Evolutionary conservation across 2,113 vertebrate species (phyloP).

Genomic region (Cinclus mexicanus): DNA sequence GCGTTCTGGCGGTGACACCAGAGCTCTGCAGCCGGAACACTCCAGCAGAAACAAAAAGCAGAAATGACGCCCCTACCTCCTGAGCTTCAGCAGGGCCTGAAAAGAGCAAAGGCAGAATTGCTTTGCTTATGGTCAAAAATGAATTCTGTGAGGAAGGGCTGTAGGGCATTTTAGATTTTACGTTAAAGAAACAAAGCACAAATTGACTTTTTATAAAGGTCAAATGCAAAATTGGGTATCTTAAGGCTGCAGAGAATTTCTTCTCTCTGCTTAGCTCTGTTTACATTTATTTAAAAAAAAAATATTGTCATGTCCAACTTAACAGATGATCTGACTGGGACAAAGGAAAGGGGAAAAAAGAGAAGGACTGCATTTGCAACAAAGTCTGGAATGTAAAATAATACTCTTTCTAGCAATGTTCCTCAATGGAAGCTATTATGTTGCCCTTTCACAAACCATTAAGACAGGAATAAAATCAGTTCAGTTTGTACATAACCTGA

Average conservation of each 20-base stretch:
- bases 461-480: background rate
- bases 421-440: background rate
- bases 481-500: background rate
- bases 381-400: background rate
- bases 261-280: background rate
- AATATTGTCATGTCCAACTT: background rate
- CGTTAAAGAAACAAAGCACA: conserved; percentile 31
- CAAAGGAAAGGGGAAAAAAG: background rate
- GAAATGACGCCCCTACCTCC: background rate
- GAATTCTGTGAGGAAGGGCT: background rate
- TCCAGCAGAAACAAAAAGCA: background rate
- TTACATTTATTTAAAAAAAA: background rate
- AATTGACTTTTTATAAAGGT: conserved; percentile 68
- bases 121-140: conserved; percentile 18
- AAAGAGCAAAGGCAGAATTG: conserved; percentile 15
- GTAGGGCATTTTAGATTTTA: conserved; percentile 21
- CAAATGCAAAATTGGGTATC: conserved; percentile 37
- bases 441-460: background rate
- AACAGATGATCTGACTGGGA: conserved; percentile 12
- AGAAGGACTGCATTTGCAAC: background rate
- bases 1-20: background rate
- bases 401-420: background rate
- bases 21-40: background rate
- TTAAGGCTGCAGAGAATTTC: conserved; percentile 23
- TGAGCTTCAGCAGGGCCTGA: conserved; percentile 14